These are phyloP conservation scores for Manacus vitellinus DNA, from an alignment of 2,113 vertebrate species.

Conservation along the genomic window DNA sequence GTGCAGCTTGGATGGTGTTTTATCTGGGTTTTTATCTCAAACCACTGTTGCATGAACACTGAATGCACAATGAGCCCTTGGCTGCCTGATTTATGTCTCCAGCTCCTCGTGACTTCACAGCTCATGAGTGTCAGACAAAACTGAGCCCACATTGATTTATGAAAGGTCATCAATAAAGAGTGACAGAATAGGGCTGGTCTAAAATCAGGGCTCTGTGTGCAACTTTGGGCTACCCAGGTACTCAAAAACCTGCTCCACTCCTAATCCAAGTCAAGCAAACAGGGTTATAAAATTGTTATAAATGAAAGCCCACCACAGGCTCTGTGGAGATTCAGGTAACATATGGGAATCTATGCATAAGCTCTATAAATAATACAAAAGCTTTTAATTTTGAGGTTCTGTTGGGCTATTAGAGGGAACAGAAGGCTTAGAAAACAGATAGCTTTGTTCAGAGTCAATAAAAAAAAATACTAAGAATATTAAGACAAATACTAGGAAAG, in stretches of 20 bases:
- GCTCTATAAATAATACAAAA: neutral
- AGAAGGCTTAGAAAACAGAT: neutral
- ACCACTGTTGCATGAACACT: neutral
- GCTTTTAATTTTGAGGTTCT: neutral
- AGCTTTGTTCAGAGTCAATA: neutral
- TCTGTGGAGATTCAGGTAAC: neutral
- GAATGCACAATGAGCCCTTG: neutral
- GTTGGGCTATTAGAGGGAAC: neutral
- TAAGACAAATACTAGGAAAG: neutral
- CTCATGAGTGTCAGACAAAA: neutral
- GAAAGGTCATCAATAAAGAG: neutral
- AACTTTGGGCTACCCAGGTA: neutral
- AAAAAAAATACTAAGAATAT: neutral
- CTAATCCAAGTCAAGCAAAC: neutral
- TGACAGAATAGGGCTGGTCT: neutral
- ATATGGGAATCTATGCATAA: neutral
- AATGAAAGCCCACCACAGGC: neutral
- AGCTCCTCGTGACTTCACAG: neutral
- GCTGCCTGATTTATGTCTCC: neutral
- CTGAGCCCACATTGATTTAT: neutral
- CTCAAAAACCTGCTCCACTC: neutral
- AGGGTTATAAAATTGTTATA: neutral
- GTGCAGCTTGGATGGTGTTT: neutral
- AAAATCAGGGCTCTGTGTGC: neutral
- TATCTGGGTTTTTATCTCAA: neutral